phyloP scores from a whole-genome alignment of 1,140 invertebrate species.

The Drosophila tsacasi region DNA sequence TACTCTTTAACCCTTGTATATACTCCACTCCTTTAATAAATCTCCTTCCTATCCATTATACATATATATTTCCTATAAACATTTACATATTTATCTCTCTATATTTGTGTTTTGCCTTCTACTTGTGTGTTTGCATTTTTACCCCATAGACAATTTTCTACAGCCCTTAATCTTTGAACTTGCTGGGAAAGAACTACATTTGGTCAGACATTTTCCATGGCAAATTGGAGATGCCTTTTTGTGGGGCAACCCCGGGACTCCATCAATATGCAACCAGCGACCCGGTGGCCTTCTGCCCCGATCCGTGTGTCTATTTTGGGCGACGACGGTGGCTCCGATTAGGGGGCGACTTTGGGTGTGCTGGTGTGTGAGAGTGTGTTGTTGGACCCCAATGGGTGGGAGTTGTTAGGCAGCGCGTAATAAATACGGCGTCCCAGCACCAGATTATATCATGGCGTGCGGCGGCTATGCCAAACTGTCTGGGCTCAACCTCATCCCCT shows the following conservation, averaged over 20 bases:
- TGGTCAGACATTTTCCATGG: slow-evolving; percentile 27
- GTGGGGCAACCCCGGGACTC: slow-evolving; percentile 22
- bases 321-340: slow-evolving; percentile 12
- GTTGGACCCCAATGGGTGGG: slow-evolving; percentile 1
- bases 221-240: slow-evolving; percentile 38
- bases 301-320: slow-evolving; percentile 22
- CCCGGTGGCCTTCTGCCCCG: slow-evolving; percentile 20
- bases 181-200: slow-evolving; percentile 3
- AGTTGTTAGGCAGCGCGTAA: slow-evolving; percentile 60
- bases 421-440: slow-evolving; percentile 60
- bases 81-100: background rate
- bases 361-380: background rate
- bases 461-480: slow-evolving; percentile 67
- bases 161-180: slow-evolving; percentile 23
- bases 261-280: slow-evolving; percentile 32
- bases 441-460: slow-evolving; percentile 79
- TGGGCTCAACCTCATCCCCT: slow-evolving; percentile 41
- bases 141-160: background rate
- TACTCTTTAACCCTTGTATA: too few species aligned
- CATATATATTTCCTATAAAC: background rate
- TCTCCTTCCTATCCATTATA: too few species aligned
- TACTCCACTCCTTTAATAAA: too few species aligned
- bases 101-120: background rate
- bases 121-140: background rate
- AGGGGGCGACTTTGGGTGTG: background rate